phyloP scores from a whole-genome alignment of 2,888 invertebrate species.

The Calameuta filiformis region DNA sequence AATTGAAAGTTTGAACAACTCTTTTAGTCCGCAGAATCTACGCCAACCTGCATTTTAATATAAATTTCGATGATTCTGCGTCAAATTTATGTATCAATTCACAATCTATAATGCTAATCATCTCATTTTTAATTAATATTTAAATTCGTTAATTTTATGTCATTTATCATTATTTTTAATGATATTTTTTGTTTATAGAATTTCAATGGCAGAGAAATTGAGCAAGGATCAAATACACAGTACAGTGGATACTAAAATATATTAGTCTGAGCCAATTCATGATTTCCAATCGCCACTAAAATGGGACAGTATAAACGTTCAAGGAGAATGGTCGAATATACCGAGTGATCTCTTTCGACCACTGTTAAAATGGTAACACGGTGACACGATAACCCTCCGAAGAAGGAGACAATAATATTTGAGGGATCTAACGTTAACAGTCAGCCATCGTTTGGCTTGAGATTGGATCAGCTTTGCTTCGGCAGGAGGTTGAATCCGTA shows the following conservation, averaged over 20 bases:
- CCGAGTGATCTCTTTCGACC: not conserved
- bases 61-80: not conserved
- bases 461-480: conserved; percentile 57
- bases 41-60: not conserved
- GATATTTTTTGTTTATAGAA: not conserved
- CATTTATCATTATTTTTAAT: not conserved
- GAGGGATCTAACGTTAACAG: conserved; percentile 61
- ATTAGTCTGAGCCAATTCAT: not conserved
- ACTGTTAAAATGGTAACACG: not conserved
- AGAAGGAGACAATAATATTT: conserved; percentile 40
- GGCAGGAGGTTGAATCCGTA: conserved; percentile 11
- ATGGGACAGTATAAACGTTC: not conserved
- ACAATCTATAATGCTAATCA: not conserved
- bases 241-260: not conserved
- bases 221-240: not conserved
- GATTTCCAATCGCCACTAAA: not conserved
- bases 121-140: not conserved
- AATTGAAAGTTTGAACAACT: not conserved
- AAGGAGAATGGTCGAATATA: not conserved
- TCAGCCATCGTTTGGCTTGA: conserved; percentile 64
- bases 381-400: not conserved
- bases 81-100: not conserved
- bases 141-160: not conserved
- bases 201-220: not conserved
- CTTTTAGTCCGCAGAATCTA: not conserved